Evolutionary conservation across 1,140 invertebrate genomes (phyloP).

Genomic region (Sinonovacula constricta): DNA sequence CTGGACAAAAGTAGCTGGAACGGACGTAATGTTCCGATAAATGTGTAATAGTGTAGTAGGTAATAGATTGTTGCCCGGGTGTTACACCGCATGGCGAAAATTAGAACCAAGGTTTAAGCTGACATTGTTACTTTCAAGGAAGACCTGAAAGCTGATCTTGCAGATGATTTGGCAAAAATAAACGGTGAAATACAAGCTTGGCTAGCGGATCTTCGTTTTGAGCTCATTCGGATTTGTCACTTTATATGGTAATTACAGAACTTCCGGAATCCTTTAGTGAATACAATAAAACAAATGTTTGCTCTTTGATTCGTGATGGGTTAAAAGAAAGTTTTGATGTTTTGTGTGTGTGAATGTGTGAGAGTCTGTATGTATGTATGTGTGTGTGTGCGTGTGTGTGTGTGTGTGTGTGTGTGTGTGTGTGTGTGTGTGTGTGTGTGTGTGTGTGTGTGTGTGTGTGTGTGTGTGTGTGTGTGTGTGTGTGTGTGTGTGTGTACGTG

Average conservation of each 20-base stretch:
- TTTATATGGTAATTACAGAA: neutral
- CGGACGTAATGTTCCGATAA: no score
- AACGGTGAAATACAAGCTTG: conserved; percentile 1
- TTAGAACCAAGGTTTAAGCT: neutral
- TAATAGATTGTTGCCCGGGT: no score
- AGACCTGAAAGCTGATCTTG: neutral
- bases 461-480: neutral
- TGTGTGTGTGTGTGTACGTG: conserved; percentile 8
- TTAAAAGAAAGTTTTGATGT: neutral
- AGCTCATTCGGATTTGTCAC: neutral
- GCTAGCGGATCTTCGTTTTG: neutral
- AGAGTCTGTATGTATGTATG: no score
- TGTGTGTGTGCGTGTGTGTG: no score
- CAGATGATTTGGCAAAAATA: neutral
- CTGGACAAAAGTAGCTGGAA: no score
- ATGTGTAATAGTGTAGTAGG: no score
- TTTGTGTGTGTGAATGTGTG: no score
- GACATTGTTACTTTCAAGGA: conserved; percentile 1
- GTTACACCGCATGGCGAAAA: neutral
- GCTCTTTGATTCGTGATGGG: neutral
- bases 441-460: conserved; percentile 6
- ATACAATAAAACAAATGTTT: neutral
- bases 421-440: neutral
- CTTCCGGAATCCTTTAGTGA: conserved; percentile 12
- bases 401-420: conserved; percentile 6